Conservation (phyloP, 2,113 vertebrate genomes). For the Syngnathoides biaculeatus region DNA sequence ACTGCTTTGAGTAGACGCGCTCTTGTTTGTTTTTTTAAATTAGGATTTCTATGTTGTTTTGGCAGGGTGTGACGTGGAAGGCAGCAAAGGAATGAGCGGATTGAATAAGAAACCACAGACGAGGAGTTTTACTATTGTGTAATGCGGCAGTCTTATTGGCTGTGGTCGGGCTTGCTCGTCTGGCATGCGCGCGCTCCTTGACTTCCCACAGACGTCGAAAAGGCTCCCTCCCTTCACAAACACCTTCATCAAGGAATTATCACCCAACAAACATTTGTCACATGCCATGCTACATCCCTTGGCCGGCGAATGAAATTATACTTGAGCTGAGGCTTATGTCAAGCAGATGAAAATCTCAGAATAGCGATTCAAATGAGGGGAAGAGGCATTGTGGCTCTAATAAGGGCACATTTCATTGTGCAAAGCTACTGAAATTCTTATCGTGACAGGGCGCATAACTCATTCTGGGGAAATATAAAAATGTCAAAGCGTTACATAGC, state of each 20-base stretch:
- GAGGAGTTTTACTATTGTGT: constrained; percentile 49
- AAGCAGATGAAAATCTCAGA: constrained; percentile 17
- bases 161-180: constrained; percentile 46
- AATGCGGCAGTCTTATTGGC: constrained; percentile 44
- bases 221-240: constrained; percentile 35
- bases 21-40: not conserved
- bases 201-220: constrained; percentile 55
- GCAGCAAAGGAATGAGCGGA: constrained; percentile 28
- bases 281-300: not conserved
- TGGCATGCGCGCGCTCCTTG: constrained; percentile 51
- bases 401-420: not conserved
- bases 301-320: not conserved
- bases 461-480: not conserved
- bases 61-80: constrained; percentile 51
- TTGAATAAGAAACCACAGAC: constrained; percentile 46
- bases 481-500: constrained; percentile 5
- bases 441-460: constrained; percentile 12
- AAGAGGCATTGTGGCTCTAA: not conserved
- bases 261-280: constrained; percentile 16
- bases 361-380: constrained; percentile 8
- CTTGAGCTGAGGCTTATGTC: not conserved
- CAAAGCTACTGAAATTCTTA: not conserved
- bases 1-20: constrained; percentile 1
- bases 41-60: constrained; percentile 35
- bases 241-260: constrained; percentile 48